These are phyloP conservation scores for Conger conger DNA, from an alignment of 2,113 vertebrate species.

Conservation along the genomic window DNA sequence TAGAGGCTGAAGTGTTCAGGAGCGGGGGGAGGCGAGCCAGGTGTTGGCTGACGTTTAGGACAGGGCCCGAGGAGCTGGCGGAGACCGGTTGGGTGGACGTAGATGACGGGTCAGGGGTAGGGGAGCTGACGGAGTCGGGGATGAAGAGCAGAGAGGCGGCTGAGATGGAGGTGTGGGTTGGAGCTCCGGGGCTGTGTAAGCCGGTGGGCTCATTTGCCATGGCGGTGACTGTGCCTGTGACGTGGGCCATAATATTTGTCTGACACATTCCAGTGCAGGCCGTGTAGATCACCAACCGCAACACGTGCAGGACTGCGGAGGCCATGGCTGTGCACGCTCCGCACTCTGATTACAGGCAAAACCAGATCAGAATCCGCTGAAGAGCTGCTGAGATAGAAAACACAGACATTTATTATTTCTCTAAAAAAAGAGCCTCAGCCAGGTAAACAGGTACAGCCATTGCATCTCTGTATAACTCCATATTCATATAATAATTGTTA, in stretches of 20 bases:
- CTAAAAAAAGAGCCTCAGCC: neutral
- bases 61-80: conserved; percentile 38
- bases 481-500: too few species aligned
- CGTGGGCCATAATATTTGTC: conserved; percentile 49
- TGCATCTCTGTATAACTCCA: too few species aligned
- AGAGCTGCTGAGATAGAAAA: conserved; percentile 33
- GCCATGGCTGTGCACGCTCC: conserved; percentile 57
- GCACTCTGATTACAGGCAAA: conserved; percentile 52
- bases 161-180: neutral
- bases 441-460: neutral
- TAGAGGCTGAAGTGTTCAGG: neutral
- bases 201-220: conserved; percentile 40
- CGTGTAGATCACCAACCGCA: conserved; percentile 63
- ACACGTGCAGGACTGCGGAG: conserved; percentile 42
- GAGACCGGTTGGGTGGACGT: conserved; percentile 44
- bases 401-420: conserved; percentile 13
- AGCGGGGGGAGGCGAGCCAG: too few species aligned
- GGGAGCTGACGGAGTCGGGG: too few species aligned
- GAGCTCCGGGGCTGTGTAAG: neutral
- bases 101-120: neutral
- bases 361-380: conserved; percentile 42
- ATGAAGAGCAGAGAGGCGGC: neutral
- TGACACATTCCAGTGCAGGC: conserved; percentile 66
- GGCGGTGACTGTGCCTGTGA: conserved; percentile 28
- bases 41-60: neutral